phyloP scores from a whole-genome alignment of 2,797 vertebrate genomes.

The Cossypha niveicapilla region DNA sequence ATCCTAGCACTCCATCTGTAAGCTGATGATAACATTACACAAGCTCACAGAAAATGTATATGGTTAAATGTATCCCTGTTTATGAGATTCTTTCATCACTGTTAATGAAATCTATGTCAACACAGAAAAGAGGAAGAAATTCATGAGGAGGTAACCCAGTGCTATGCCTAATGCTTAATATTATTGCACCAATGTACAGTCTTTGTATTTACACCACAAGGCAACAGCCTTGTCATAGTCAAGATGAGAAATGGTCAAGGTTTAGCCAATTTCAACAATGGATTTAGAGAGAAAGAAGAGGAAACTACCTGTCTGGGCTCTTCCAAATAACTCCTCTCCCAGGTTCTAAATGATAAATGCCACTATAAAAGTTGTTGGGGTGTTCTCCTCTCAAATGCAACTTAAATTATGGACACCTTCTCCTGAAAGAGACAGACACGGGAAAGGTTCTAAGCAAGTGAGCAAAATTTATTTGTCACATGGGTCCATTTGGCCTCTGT shows the following conservation, averaged over 20 bases:
- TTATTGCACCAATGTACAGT: neutral
- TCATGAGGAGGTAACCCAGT: neutral
- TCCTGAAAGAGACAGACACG: neutral
- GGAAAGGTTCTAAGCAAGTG: constrained; percentile 8
- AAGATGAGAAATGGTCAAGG: constrained; percentile 12
- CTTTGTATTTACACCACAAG: neutral
- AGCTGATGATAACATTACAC: neutral
- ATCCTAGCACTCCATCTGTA: neutral
- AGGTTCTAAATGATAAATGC: constrained; percentile 25
- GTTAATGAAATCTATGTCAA: neutral
- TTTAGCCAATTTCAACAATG: constrained; percentile 36
- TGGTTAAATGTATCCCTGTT: neutral
- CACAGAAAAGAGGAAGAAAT: neutral
- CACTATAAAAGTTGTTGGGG: constrained; percentile 10
- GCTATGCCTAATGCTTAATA: neutral
- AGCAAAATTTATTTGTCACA: constrained; percentile 15
- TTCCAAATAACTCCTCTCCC: constrained; percentile 3
- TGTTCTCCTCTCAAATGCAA: constrained; percentile 22
- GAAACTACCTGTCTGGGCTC: neutral
- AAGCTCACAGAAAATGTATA: neutral
- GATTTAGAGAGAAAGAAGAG: neutral
- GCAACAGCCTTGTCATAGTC: constrained; percentile 1
- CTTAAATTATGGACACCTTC: constrained; percentile 9
- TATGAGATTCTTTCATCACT: neutral
- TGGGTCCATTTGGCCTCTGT: neutral